Percentiles rank a stretch among this genome's conserved stretches.
Evolutionary conservation across 2,888 invertebrate species (phyloP).

Genomic region (Gibbula magus): DNA sequence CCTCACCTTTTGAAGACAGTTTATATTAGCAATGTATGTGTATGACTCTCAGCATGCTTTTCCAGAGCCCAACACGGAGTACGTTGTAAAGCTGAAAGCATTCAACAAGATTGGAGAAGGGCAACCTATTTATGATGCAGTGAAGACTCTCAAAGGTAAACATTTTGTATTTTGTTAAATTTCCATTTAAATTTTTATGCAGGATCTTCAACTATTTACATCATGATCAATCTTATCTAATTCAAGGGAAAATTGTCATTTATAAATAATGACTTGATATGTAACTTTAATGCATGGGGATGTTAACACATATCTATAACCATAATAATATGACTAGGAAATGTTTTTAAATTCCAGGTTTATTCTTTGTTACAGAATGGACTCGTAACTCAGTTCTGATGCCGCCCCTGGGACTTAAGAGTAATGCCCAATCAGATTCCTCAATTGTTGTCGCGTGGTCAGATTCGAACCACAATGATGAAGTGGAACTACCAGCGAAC

Average conservation of each 20-base stretch:
- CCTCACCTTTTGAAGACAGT: too few relatives aligned
- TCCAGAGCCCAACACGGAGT: conserved; percentile 38
- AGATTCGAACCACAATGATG: conserved; percentile 86
- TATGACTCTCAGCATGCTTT: background rate
- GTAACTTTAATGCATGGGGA: too few relatives aligned
- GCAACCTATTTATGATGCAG: conserved; percentile 36
- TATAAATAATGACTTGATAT: too few relatives aligned
- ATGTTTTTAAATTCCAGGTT: too few relatives aligned
- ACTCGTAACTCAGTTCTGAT: conserved; percentile 75
- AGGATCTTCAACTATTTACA: too few relatives aligned
- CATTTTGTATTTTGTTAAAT: background rate
- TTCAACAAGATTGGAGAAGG: conserved; percentile 33
- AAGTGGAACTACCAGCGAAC: conserved; percentile 89
- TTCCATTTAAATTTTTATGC: too few relatives aligned
- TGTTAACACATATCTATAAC: too few relatives aligned
- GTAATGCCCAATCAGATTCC: conserved; percentile 89
- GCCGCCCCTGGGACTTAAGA: conserved; percentile 89
- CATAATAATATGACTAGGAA: too few relatives aligned
- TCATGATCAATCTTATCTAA: too few relatives aligned
- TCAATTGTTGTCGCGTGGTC: conserved; percentile 96
- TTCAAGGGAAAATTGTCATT: too few relatives aligned
- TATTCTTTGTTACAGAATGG: background rate
- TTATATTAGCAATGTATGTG: too few relatives aligned
- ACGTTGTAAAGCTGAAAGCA: conserved; percentile 38
- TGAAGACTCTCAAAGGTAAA: conserved; percentile 26